A percentile compares a stretch with the other conserved stretches of the same genome.
Evolutionary conservation across 2,113 vertebrate species (phyloP).

Genomic region (Nothobranchius kuhntae): DNA sequence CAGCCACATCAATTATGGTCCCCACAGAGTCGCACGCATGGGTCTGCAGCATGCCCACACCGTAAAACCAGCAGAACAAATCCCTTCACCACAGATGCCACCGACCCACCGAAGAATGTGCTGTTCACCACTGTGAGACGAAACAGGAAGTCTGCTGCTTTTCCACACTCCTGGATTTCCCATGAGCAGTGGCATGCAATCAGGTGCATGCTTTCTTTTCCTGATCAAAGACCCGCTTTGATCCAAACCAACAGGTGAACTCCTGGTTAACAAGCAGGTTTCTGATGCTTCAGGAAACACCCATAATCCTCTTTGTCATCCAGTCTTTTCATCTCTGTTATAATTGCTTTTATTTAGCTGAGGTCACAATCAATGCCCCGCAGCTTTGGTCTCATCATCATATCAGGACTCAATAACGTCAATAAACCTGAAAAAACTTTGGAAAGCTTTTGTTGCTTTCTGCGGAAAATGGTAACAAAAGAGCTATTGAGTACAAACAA

Average conservation of each 20-base stretch:
- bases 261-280: conserved; percentile 7
- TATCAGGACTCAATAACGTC: conserved; percentile 27
- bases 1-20: conserved; percentile 54
- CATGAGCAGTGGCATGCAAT: conserved; percentile 49
- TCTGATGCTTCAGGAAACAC: background rate
- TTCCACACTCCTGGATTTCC: conserved; percentile 59
- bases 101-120: conserved; percentile 56
- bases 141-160: conserved; percentile 58
- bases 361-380: conserved; percentile 14
- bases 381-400: conserved; percentile 4
- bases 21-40: conserved; percentile 51
- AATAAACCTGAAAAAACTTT: conserved; percentile 18
- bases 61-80: conserved; percentile 58
- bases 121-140: conserved; percentile 51
- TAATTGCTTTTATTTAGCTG: background rate
- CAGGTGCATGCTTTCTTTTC: conserved; percentile 54
- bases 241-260: background rate
- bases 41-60: conserved; percentile 36
- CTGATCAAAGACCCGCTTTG: background rate
- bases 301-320: conserved; percentile 16
- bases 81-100: conserved; percentile 64
- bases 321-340: conserved; percentile 7
- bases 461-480: conserved; percentile 23
- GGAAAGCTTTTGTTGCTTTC: conserved; percentile 22
- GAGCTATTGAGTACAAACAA: conserved; percentile 9